These are phyloP conservation scores for Micrasema minimum DNA, from an alignment of 1,140 invertebrate genomes.

Conservation along the genomic window DNA sequence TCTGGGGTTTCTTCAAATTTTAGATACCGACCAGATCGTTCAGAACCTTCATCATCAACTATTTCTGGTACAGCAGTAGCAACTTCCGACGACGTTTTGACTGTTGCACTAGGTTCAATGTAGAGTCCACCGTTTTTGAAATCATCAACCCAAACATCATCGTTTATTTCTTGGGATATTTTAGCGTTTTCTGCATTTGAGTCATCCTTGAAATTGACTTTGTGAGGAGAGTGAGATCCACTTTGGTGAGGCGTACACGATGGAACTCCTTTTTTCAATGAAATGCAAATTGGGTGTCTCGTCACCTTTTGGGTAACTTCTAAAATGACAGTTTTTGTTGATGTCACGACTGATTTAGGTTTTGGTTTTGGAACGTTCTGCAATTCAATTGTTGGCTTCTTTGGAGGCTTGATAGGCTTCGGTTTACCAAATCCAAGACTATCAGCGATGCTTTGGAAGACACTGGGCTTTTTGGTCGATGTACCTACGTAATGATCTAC, in stretches of 20 bases:
- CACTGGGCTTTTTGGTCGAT: conserved; percentile 22
- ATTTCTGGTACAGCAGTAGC: conserved; percentile 14
- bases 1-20: conserved; percentile 34
- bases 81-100: conserved; percentile 21
- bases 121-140: conserved; percentile 40
- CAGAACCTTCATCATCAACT: conserved; percentile 8
- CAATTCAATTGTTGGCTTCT: conserved; percentile 11
- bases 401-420: background rate
- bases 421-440: conserved; percentile 9
- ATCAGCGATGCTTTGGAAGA: conserved; percentile 16
- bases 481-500: background rate
- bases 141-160: conserved; percentile 21
- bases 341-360: conserved; percentile 17
- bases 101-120: conserved; percentile 40
- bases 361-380: conserved; percentile 9
- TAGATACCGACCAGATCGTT: conserved; percentile 43
- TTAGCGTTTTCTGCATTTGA: background rate
- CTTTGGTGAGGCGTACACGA: background rate
- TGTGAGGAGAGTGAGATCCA: background rate
- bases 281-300: conserved; percentile 43
- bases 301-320: conserved; percentile 43
- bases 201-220: conserved; percentile 17
- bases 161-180: background rate
- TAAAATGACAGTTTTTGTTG: conserved; percentile 38
- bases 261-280: background rate